Evolutionary conservation across 2,888 invertebrate species (phyloP).

Genomic region (Lithophane leautieri): DNA sequence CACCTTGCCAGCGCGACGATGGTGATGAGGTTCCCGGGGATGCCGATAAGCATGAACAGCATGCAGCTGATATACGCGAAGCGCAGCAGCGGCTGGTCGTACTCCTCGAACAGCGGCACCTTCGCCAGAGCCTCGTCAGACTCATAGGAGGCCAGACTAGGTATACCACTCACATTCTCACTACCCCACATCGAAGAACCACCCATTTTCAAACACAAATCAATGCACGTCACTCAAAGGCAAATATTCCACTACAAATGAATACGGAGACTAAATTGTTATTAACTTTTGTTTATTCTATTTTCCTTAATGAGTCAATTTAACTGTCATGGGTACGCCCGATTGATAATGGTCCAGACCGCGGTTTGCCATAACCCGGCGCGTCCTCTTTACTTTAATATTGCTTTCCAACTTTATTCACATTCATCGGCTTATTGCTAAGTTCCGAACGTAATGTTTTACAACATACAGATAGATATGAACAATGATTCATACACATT

Average conservation of each 20-base stretch:
- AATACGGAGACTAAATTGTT: slow-evolving; percentile 65
- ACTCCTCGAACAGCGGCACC: slow-evolving; percentile 91
- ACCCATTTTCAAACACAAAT: slow-evolving; percentile 51
- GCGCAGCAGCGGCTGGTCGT: slow-evolving; percentile 91
- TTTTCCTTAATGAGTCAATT: slow-evolving; percentile 85
- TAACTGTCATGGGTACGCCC: slow-evolving; percentile 75
- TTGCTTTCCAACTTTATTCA: slow-evolving; percentile 57
- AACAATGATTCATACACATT: slow-evolving; percentile 52
- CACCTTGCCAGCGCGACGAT: slow-evolving; percentile 93
- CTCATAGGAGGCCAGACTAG: slow-evolving; percentile 70
- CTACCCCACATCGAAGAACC: slow-evolving; percentile 43
- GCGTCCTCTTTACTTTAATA: slow-evolving; percentile 52
- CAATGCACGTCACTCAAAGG: slow-evolving; percentile 60
- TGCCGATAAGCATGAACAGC: slow-evolving; percentile 94
- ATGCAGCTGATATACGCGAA: slow-evolving; percentile 93
- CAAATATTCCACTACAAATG: slow-evolving; percentile 79
- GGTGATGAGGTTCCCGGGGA: slow-evolving; percentile 95
- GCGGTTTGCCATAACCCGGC: slow-evolving; percentile 44
- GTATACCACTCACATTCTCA: slow-evolving; percentile 46
- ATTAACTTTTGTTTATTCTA: slow-evolving; percentile 72
- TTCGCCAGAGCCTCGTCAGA: slow-evolving; percentile 78
- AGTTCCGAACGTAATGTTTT: slow-evolving; percentile 36
- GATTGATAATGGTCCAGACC: slow-evolving; percentile 71
- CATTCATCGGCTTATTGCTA: slow-evolving; percentile 42
- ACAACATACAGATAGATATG: slow-evolving; percentile 35